Evolutionary conservation across 2,113 vertebrate genomes (phyloP), one percentile per base, ranked within the genome.

Genomic region (Nanorana parkeri): DNA sequence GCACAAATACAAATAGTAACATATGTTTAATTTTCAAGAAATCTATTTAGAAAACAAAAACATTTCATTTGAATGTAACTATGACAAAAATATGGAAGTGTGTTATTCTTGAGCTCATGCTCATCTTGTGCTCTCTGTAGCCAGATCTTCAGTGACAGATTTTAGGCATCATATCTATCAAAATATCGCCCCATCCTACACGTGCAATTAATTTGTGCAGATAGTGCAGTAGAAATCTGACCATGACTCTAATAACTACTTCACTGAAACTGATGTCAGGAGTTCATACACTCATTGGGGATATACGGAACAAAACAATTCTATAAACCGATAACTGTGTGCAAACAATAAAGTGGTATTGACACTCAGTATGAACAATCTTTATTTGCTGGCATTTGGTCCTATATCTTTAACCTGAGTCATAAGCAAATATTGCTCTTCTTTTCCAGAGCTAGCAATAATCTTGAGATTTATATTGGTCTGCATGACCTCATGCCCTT

Each of bases 331-430:
- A 74, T 23, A 74, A 56, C 69, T 72, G 3, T 7, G 23, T 26
- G 29, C 72, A 32, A 17, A 60, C 72, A 75, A 28, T 60, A 41
- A 75, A 75, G 55, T 17, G 36, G 60, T 75, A 61, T 56, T 75
- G 72, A 75, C 72, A 75, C 36, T 7, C 55, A 56, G 26, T 56
- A 72, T 73, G 16, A 73, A 41, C 20, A 75, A 75, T 74, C 72
- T 75, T 60, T 75, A 75, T 75, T 60, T 75, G 55, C 29, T 75
- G 72, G 61, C 54, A 74, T 74, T 56, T 75, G 55, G 24, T 75
- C 72, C 29, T 75, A 55, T 41, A 75, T 75, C 72, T 75, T 75
- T 75, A 74, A 61, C 72, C 72, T 75, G 19, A 75, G 55, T 75
- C 72, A 60, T 75, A 56, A 58, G 55, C 72, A 75, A 75, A 75